Conservation (phyloP, 2,113 vertebrate genomes). For the Pelecanoides urinatrix region DNA sequence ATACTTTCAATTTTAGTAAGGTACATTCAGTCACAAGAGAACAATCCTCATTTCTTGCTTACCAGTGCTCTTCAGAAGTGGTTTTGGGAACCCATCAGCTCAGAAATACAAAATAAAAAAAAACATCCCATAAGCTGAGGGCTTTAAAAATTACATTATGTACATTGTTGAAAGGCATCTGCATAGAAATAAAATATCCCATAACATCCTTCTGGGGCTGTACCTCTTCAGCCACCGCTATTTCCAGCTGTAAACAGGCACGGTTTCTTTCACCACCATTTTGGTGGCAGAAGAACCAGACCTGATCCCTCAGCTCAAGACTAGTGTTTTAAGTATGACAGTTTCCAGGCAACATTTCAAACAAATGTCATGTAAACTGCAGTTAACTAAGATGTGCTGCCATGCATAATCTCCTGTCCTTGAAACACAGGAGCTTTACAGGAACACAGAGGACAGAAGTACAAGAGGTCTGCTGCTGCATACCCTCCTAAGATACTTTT, state of each 20-base stretch:
- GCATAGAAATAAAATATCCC: not conserved
- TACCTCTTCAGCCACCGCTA: not conserved
- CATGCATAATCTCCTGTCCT: conserved; percentile 22
- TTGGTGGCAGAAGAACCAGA: conserved; percentile 2
- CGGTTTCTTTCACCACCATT: not conserved
- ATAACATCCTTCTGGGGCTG: not conserved
- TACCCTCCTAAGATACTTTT: not conserved
- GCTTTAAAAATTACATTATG: not conserved
- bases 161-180: not conserved
- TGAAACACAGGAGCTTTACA: conserved; percentile 4
- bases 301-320: conserved; percentile 4
- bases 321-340: conserved; percentile 1
- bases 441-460: not conserved
- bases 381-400: not conserved
- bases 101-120: not conserved
- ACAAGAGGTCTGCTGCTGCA: not conserved
- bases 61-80: not conserved
- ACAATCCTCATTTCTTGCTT: not conserved
- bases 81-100: not conserved
- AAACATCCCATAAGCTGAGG: not conserved
- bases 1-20: not conserved
- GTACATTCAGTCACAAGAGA: not conserved
- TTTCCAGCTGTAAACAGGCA: not conserved
- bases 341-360: conserved; percentile 49
- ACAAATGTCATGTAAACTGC: not conserved